Percentiles rank a stretch among this genome's conserved stretches.
These are phyloP conservation scores for Yponomeuta evonymella DNA, from an alignment of 2,888 invertebrate species.

Conservation along the genomic window DNA sequence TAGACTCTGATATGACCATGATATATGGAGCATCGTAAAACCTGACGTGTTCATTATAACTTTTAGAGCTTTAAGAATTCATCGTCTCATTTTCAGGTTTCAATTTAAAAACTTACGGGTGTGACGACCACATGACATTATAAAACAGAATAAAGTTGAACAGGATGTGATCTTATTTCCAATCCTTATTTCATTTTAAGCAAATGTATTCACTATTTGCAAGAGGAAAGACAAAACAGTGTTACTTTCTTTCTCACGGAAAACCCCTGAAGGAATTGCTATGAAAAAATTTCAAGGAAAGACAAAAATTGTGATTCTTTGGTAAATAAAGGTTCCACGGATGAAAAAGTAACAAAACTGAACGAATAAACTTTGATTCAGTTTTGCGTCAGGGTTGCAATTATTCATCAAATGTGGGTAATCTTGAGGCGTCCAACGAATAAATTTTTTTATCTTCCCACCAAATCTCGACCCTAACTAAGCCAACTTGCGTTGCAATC, in stretches of 20 bases:
- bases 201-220: constrained; percentile 51
- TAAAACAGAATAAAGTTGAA: background rate
- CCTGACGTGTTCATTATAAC: background rate
- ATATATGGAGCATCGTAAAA: constrained; percentile 40
- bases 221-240: constrained; percentile 50
- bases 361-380: too few species aligned
- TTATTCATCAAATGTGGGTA: too few species aligned
- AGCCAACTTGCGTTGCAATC: too few species aligned
- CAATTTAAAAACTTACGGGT: background rate
- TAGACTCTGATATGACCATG: constrained; percentile 59
- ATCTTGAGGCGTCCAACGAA: too few species aligned
- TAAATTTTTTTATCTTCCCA: too few species aligned
- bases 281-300: constrained; percentile 34
- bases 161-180: constrained; percentile 19
- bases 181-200: constrained; percentile 49
- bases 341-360: too few species aligned
- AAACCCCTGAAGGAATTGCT: constrained; percentile 40
- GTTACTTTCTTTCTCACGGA: constrained; percentile 49
- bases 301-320: too few species aligned
- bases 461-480: too few species aligned
- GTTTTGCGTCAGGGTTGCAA: too few species aligned
- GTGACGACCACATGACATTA: constrained; percentile 22
- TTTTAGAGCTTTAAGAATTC: background rate
- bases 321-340: too few species aligned
- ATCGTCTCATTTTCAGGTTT: background rate